Base-by-base conservation (phyloP, 2,888 invertebrate species). In the Dynastes hyllus region DNA sequence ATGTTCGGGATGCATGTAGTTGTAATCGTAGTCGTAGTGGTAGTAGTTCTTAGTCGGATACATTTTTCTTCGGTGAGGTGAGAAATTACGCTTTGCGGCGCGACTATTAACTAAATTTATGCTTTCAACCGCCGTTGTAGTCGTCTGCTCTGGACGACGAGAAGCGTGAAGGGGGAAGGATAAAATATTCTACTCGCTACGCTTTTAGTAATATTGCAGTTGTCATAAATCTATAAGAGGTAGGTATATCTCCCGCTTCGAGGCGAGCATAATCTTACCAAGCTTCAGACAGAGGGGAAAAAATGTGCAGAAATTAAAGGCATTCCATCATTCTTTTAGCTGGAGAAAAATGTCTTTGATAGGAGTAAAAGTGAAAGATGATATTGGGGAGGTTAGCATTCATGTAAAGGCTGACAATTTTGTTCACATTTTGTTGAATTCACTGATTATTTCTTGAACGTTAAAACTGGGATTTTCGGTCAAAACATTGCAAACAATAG, bases 81-180 rank as follows among this genome's bases (percentile, higher is more conserved):
- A 77, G 77, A 77, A 77, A 77, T 69, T 69, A 67, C 67, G 53
- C 40, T 77, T 69, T 69, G 69, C 67, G 55, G 67, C 77, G 58
- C 51, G 69, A 77, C 77, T 77, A 77, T 77, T 77, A 77, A 77
- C 55, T 58, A 69, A 69, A 77, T 77, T 77, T 77, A 77, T 77
- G 77, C 69, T 69, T 69, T 51, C 51, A 69, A 51, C 27, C 61
- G 37, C 13, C 29, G 71, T 37, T 45, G 55, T 58, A 58, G 55
- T 58, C 55, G 16, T 27, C 27, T 37, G 32, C 32, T 5, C 32
- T 2, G 2, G 32, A 37, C 32, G 32, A 37, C 1, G 32, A 5
- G 32, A 37, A 5, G 66, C 6, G 77, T 16, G 16, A 8, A 16
- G n/a, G 77, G 45, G 55, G 55, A 22, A 22, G 22, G 77, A 45